A percentile compares a stretch with the other conserved stretches of the same genome.
phyloP scores from a whole-genome alignment of 2,113 vertebrate genomes.

The Pterocles gutturalis region DNA sequence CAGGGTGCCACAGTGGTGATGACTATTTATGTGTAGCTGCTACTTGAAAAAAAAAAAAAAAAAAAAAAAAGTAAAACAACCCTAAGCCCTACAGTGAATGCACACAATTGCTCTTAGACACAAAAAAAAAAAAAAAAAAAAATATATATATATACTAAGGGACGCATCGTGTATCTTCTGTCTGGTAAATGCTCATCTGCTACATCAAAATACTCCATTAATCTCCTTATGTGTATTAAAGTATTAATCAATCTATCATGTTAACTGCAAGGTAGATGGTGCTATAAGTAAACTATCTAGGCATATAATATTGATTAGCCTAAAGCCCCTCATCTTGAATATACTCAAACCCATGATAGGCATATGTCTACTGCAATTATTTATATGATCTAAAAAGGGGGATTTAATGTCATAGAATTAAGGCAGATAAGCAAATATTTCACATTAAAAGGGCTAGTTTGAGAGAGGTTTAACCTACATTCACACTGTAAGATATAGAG shows the following conservation, averaged over 20 bases:
- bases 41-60: not conserved
- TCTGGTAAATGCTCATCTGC: not conserved
- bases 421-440: not conserved
- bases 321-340: not conserved
- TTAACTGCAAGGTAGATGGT: not conserved
- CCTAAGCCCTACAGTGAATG: not conserved
- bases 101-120: not conserved
- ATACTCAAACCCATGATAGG: not conserved
- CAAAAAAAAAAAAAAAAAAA: not conserved
- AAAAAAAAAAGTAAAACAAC: not conserved
- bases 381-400: not conserved
- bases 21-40: not conserved
- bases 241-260: not conserved
- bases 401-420: not conserved
- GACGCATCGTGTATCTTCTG: not conserved
- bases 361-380: not conserved
- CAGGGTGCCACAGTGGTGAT: not conserved
- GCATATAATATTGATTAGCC: not conserved
- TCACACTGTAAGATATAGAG: not conserved
- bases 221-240: not conserved
- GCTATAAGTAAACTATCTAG: not conserved
- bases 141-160: not conserved
- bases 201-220: not conserved
- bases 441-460: not conserved
- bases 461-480: not conserved